Conservation (phyloP, 37 sponge, comb jelly and placozoan genomes). For the Aplysina aerophoba region DNA sequence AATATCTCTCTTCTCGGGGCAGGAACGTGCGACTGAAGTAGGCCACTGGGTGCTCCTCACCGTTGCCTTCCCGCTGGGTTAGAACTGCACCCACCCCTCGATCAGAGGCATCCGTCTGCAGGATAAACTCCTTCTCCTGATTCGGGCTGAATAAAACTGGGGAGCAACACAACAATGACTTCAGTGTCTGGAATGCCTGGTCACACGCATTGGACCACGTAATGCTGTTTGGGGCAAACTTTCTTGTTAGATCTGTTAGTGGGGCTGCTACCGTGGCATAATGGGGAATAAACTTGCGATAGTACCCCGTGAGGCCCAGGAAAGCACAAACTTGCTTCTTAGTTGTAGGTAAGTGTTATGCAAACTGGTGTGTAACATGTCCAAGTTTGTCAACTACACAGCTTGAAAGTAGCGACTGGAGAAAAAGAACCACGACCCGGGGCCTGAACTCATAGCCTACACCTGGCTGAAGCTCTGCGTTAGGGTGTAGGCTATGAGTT, state of each 20-base stretch:
- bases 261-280: constrained; percentile 45
- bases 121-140: constrained; percentile 1
- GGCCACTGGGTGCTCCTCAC: constrained; percentile 53
- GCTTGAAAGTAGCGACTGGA: too few relatives aligned
- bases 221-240: constrained; percentile 21
- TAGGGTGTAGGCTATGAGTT: too few relatives aligned
- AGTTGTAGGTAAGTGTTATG: too few relatives aligned
- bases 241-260: constrained; percentile 60
- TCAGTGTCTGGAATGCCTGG: constrained; percentile 35
- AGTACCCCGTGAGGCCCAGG: constrained; percentile 55
- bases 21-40: constrained; percentile 51
- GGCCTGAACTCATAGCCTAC: too few relatives aligned
- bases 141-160: constrained; percentile 46
- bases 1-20: constrained; percentile 40
- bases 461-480: too few relatives aligned
- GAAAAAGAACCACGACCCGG: too few relatives aligned
- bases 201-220: constrained; percentile 24
- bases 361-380: too few relatives aligned
- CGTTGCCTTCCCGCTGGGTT: constrained; percentile 34
- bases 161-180: background rate
- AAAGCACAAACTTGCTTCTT: constrained; percentile 48
- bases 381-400: too few relatives aligned
- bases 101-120: constrained; percentile 64
- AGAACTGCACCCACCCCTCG: constrained; percentile 58
- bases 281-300: constrained; percentile 49